Evolutionary conservation across 2,113 vertebrate genomes (phyloP), one percentile per base, ranked within the genome.

Genomic region (Corythoichthys haematopterus): DNA sequence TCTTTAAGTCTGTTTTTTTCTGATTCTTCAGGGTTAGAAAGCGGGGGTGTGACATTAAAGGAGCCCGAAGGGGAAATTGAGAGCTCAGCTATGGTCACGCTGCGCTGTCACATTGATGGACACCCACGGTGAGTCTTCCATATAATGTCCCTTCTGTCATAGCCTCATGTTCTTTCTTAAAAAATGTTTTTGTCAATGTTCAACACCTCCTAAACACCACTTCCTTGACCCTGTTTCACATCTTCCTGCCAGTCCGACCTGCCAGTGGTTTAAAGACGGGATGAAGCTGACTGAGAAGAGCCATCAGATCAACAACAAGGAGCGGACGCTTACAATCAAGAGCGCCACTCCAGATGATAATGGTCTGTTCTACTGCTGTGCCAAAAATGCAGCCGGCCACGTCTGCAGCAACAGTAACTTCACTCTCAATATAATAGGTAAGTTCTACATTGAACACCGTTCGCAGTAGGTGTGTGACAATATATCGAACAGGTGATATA

Each of bases 101-200:
- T 99, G 70, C 94, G 92, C 43, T 99, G 97, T 78, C 93, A 94
- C 73, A 94, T 99, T 10, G 95, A 98, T 0, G 97, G 97, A 74
- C 96, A 99, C 83, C 97, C 96, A 3, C 94, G 96, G 97, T 99
- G 91, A 96, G 94, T 81, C 62, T 43, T 47, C 51, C 37, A 12
- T 69, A 6, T 47, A 58, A 48, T 66, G 65, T 67, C 20, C 20
- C 20, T 28, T 28, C 20, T 28, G 20, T 28, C 20, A 28, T 28
- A 28, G 20, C 20, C 20, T 28, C 20, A 28, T 28, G 20, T 28
- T 51, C 62, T 9, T 61, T 13, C 46, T 64, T 6, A 12, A 6
- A 15, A 12, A 2, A 65, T 71, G 11, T 40, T 62, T 1, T 43
- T 43, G 40, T n/a, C 5, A 7, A 59, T 57, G 16, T 33, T 37